Conservation (phyloP, 1,140 invertebrate genomes). For the Caenorhabditis elegans region WBcel235 BX284605.5:16538501-16539000, state of each 20-base stretch:
- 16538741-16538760: too few relatives aligned
- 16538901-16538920: neutral
- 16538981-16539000: neutral
- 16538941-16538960: neutral
- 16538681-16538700: neutral
- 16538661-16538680: neutral
- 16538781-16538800: neutral
- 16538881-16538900: neutral
- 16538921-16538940: neutral
- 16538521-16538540: neutral
- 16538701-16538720: neutral
- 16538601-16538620: neutral
- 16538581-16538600: neutral
- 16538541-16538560: neutral
- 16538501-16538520: neutral
- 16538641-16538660: neutral
- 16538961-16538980: constrained; percentile 24
- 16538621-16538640: neutral
- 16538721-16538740: too few relatives aligned
- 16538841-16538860: constrained; percentile 17
- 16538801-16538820: neutral
- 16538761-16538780: neutral
- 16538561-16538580: neutral
- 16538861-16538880: neutral
- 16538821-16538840: neutral